A percentile compares a stretch with the other conserved stretches of the same genome.
phyloP scores from a whole-genome alignment of 2,797 vertebrate species.

The Rhinogobio ventralis region DNA sequence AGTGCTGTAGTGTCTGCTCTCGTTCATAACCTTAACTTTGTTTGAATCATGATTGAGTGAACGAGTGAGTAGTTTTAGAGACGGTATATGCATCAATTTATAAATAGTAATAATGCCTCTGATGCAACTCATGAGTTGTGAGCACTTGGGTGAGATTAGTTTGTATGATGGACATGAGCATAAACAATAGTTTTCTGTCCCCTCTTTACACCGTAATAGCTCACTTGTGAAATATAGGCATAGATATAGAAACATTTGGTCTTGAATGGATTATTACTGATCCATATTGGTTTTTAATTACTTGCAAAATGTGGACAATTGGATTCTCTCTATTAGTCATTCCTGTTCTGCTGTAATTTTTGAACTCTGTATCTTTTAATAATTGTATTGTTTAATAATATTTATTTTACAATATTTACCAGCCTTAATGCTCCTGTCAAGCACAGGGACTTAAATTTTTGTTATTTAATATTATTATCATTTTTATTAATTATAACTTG shows the following conservation, averaged over 20 bases:
- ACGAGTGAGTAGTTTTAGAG: not conserved
- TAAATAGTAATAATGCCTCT: slow-evolving; percentile 4
- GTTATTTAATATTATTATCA: not conserved
- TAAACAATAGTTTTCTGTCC: not conserved
- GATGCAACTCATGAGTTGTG: not conserved
- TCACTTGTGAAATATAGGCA: not conserved
- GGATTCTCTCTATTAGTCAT: not conserved
- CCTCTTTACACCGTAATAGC: not conserved
- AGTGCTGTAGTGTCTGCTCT: not conserved
- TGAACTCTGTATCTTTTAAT: not conserved
- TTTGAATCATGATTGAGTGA: not conserved
- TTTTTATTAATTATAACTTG: not conserved
- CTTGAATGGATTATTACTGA: not conserved
- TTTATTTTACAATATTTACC: not conserved
- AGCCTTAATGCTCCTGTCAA: not conserved
- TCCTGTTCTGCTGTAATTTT: not conserved
- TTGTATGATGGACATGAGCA: not conserved
- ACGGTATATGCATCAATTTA: not conserved
- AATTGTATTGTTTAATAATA: not conserved
- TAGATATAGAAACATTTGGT: not conserved
- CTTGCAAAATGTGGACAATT: not conserved
- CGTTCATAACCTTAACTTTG: not conserved
- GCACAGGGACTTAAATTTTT: not conserved
- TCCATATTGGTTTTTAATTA: not conserved
- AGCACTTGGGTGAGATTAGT: not conserved